These are phyloP conservation scores for Fukomys damarensis DNA, from an alignment of 2,113 vertebrate species.

Conservation along the genomic window DNA sequence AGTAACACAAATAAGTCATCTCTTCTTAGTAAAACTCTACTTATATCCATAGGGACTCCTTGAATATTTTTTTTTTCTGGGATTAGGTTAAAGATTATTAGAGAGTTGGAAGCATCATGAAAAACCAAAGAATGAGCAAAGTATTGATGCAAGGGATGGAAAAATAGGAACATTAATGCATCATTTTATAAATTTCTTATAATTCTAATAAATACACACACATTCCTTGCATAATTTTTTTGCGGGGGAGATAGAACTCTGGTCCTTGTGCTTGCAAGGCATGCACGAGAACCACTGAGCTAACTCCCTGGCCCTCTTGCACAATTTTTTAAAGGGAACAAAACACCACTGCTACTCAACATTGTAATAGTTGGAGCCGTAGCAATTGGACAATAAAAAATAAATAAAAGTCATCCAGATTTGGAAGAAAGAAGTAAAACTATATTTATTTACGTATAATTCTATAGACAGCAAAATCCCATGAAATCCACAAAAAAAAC, in stretches of 20 bases:
- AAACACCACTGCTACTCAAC: not conserved
- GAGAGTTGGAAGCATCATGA: not conserved
- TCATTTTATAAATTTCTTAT: not conserved
- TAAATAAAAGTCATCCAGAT: slow-evolving; percentile 6
- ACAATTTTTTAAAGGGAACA: not conserved
- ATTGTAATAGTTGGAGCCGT: not conserved
- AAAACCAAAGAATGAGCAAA: slow-evolving; percentile 18
- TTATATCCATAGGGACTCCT: not conserved
- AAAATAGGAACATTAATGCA: not conserved
- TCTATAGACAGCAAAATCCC: slow-evolving; percentile 5
- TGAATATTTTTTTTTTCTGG: slow-evolving; percentile 8
- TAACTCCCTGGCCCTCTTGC: not conserved
- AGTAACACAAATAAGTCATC: slow-evolving; percentile 2
- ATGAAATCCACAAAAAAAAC: not conserved
- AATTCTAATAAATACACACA: not conserved
- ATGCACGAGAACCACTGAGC: no score
- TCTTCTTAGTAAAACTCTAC: slow-evolving; percentile 40
- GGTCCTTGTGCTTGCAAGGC: no score
- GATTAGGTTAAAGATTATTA: slow-evolving; percentile 12
- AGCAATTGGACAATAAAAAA: not conserved
- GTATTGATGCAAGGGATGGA: not conserved
- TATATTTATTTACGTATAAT: slow-evolving; percentile 2
- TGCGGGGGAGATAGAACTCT: no score
- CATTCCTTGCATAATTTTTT: slow-evolving; percentile 22
- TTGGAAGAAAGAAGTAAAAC: not conserved